Evolutionary conservation across 2,888 invertebrate species (phyloP).

Genomic region (Ctenicera cuprea): DNA sequence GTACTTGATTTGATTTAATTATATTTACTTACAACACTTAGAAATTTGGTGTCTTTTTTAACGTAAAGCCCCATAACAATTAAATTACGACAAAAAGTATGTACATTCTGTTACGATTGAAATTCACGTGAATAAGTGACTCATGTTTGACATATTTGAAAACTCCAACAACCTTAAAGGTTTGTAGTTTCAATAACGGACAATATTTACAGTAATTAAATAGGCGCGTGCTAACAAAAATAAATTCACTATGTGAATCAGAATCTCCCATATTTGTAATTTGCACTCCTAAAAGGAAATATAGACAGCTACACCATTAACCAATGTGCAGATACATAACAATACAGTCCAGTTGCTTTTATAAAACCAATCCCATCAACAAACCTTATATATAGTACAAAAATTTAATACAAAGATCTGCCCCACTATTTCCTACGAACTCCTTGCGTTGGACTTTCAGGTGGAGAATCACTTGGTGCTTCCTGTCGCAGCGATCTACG

Average conservation of each 20-base stretch:
- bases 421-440: slow-evolving; percentile 65
- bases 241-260: neutral
- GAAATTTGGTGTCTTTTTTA: slow-evolving; percentile 28
- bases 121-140: neutral
- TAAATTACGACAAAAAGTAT: neutral
- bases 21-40: slow-evolving; percentile 13
- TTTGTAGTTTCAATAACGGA: neutral
- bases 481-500: slow-evolving; percentile 68
- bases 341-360: neutral
- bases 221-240: neutral
- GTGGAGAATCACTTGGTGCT: slow-evolving; percentile 67
- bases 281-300: neutral
- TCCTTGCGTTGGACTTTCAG: slow-evolving; percentile 70
- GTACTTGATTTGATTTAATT: slow-evolving; percentile 3
- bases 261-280: neutral
- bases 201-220: slow-evolving; percentile 8
- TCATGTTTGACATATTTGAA: neutral
- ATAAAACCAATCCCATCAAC: neutral
- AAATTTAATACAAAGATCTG: neutral
- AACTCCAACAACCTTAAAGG: neutral
- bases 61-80: neutral
- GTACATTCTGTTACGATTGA: neutral
- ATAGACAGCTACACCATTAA: neutral
- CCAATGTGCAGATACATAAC: neutral
- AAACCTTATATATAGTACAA: neutral